These are phyloP conservation scores for Branchellion lobata DNA, from an alignment of 2,888 invertebrate genomes.

Conservation along the genomic window DNA sequence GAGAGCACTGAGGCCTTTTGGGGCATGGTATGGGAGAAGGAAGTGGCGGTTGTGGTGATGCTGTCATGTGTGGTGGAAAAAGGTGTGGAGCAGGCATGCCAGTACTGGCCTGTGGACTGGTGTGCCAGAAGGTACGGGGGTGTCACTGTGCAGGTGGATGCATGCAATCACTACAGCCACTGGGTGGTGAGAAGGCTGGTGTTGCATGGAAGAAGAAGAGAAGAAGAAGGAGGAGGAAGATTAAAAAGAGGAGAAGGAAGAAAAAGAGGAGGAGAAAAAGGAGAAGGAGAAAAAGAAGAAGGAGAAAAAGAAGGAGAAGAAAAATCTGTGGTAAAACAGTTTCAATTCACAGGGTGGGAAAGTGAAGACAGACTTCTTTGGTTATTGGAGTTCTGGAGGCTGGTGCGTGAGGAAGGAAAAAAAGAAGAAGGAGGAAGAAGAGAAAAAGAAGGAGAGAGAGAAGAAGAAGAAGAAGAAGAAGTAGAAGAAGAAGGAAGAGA, in stretches of 20 bases:
- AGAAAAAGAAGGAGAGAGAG: slow-evolving; percentile 30
- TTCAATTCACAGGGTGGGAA: slow-evolving; percentile 60
- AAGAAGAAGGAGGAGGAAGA: no score
- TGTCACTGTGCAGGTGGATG: slow-evolving; percentile 81
- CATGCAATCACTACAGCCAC: slow-evolving; percentile 86
- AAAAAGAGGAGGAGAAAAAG: no score
- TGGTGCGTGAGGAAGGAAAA: slow-evolving; percentile 46
- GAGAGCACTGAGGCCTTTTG: slow-evolving; percentile 63
- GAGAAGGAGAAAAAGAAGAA: slow-evolving; percentile 48
- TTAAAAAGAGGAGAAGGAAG: no score
- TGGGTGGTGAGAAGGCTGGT: slow-evolving; percentile 68
- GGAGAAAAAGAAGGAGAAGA: no score
- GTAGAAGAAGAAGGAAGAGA: neutral
- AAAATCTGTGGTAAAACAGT: slow-evolving; percentile 51
- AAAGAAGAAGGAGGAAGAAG: neutral
- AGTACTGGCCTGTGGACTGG: slow-evolving; percentile 76
- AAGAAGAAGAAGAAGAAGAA: neutral
- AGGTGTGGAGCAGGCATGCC: slow-evolving; percentile 74
- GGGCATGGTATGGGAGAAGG: slow-evolving; percentile 64
- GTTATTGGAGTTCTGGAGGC: slow-evolving; percentile 57
- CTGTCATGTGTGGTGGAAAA: slow-evolving; percentile 64
- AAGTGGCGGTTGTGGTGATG: slow-evolving; percentile 63
- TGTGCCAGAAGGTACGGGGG: slow-evolving; percentile 80
- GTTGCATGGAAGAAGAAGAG: slow-evolving; percentile 2
- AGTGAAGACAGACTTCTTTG: slow-evolving; percentile 59